Evolutionary conservation across 2,113 vertebrate genomes (phyloP).

Genomic region (Phocoena sinus): DNA sequence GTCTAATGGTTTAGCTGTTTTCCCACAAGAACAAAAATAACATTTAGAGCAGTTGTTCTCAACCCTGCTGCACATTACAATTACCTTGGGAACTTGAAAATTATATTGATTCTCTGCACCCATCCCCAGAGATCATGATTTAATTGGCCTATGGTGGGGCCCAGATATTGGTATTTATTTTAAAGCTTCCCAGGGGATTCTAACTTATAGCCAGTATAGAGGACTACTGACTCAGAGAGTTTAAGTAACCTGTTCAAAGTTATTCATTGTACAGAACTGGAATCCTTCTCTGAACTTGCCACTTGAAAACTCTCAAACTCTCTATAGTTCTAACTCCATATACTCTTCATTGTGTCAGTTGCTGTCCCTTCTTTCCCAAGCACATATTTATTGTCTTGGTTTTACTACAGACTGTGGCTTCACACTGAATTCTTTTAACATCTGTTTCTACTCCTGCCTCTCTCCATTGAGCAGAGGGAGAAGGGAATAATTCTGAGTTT

Average conservation of each 20-base stretch:
- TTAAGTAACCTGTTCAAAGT: background rate
- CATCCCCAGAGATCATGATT: background rate
- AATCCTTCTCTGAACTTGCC: background rate
- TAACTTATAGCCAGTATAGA: background rate
- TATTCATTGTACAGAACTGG: background rate
- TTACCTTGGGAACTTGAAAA: background rate
- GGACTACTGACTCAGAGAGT: background rate
- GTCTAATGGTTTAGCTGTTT: background rate
- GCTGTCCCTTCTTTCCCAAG: conserved; percentile 37
- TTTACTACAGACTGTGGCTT: conserved; percentile 54
- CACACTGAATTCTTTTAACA: conserved; percentile 73
- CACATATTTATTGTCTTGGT: conserved; percentile 55
- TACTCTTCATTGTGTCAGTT: background rate
- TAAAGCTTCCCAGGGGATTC: background rate
- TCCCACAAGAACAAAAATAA: background rate
- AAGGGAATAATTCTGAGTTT: conserved; percentile 36
- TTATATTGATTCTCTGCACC: background rate
- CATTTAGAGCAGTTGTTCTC: background rate
- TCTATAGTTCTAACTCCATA: background rate
- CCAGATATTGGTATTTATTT: background rate
- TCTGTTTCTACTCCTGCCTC: conserved; percentile 46
- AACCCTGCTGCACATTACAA: background rate
- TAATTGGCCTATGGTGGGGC: background rate
- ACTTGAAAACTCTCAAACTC: background rate
- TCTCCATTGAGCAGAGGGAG: conserved; percentile 9